A percentile compares a stretch with the other conserved stretches of the same genome.
Evolutionary conservation across 1,140 invertebrate species (phyloP).

Genomic region (Ostrea denselamellosa): DNA sequence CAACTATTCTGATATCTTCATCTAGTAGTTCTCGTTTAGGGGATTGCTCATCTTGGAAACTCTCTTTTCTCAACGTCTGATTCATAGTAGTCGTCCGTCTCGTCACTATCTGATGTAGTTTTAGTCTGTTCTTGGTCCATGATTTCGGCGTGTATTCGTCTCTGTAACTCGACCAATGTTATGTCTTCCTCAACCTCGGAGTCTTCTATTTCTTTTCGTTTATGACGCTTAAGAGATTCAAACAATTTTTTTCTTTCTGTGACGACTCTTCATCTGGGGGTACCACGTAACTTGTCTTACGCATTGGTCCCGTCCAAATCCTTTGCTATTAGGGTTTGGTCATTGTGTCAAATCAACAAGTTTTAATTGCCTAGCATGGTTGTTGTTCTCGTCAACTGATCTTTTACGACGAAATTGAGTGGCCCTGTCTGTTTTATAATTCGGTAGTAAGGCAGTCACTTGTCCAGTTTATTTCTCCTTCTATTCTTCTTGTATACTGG

Average conservation of each 20-base stretch:
- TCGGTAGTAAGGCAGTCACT: conserved; percentile 43
- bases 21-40: too few relatives aligned
- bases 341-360: conserved; percentile 35
- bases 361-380: conserved; percentile 36
- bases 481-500: conserved; percentile 47
- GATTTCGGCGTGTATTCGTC: too few relatives aligned
- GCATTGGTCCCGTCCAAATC: too few relatives aligned
- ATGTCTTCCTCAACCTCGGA: conserved; percentile 42
- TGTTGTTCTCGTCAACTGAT: conserved; percentile 46
- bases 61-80: too few relatives aligned
- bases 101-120: too few relatives aligned
- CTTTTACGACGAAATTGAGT: conserved; percentile 44
- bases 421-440: conserved; percentile 46
- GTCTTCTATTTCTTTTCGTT: not conserved
- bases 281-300: conserved; percentile 25
- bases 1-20: too few relatives aligned
- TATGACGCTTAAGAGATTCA: not conserved
- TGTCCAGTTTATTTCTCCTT: not conserved
- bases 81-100: too few relatives aligned
- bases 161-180: too few relatives aligned
- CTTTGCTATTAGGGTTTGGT: not conserved
- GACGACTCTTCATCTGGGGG: not conserved
- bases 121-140: too few relatives aligned
- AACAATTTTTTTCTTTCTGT: not conserved
- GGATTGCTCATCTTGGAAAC: too few relatives aligned